Evolutionary conservation across 1,140 invertebrate genomes (phyloP), one percentile per base, ranked within the genome.

Genomic region (Meloidogyne exigua): DNA sequence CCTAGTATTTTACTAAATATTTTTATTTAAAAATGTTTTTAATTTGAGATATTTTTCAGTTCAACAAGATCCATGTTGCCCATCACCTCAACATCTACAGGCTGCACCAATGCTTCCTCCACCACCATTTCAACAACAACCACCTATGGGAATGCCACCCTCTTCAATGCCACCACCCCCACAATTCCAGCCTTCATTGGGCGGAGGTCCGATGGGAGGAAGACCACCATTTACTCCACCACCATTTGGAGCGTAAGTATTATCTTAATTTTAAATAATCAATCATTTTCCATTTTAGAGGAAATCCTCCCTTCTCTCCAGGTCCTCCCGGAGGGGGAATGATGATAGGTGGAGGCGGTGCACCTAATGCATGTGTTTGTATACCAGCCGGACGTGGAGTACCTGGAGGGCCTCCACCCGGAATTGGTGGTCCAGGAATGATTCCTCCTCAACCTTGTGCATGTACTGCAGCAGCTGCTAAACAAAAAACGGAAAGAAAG

Each of bases 21-120:
- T 39, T 39, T 39, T 39, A 39, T 57, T 57, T 57, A 7, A 7
- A 13, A 44, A 18, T n/a, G 7, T 3, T 57, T 9, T n/a, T 5
- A n/a, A 9, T 57, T n/a, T n/a, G 4, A 9, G 4, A 39, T 39
- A n/a, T n/a, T 23, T 28, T 73, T 25, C 72, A 73, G 72, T 73
- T 28, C 57, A 73, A 26, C 72, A 65, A 32, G 72, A 73, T n/a
- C 49, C 57, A 10, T 73, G 72, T n/a, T 73, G 72, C 28, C 11
- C 57, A 23, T 25, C 57, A 36, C 49, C 71, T 36, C 57, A 73
- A 64, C 72, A 73, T n/a, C 23, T 73, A 21, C 72, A 73, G 21
- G 72, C 72, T 12, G 72, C 72, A 15, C 72, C 72, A 28, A 42
- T 73, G 21, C 72, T 73, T 12, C 72, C 72, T 13, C 72, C 25